Conservation (phyloP, 2,113 vertebrate genomes). For the Casuarius casuarius region DNA sequence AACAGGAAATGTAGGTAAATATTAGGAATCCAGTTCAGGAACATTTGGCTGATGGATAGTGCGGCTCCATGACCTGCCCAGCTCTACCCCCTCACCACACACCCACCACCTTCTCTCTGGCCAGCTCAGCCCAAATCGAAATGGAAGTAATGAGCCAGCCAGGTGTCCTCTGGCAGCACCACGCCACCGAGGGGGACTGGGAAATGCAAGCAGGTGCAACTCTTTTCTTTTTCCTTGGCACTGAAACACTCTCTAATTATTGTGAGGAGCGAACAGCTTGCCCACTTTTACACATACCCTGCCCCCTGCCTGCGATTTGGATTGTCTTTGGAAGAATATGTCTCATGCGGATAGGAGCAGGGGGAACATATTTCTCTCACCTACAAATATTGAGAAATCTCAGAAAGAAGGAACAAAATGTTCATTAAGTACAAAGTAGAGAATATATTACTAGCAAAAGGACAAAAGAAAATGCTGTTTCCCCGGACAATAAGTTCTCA, state of each 20-base stretch:
- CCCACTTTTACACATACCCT: slow-evolving; percentile 63
- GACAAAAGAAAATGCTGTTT: background rate
- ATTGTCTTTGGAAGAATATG: slow-evolving; percentile 39
- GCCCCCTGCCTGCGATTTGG: slow-evolving; percentile 61
- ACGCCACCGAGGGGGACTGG: background rate
- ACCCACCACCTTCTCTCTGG: background rate
- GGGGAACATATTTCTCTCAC: background rate
- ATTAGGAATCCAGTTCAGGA: background rate
- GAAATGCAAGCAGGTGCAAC: slow-evolving; percentile 29
- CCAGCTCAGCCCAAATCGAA: background rate
- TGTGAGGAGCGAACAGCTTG: slow-evolving; percentile 55
- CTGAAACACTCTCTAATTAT: slow-evolving; percentile 19
- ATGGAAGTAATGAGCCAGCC: background rate
- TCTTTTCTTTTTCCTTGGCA: slow-evolving; percentile 53
- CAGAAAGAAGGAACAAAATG: background rate
- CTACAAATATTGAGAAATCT: background rate
- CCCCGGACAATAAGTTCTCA: background rate
- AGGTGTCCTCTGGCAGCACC: background rate
- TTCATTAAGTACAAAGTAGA: background rate
- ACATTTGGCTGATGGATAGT: background rate
- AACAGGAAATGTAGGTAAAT: background rate
- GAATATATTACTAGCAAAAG: background rate
- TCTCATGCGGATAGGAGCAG: background rate
- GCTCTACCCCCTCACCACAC: background rate
- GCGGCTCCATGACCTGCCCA: background rate